Percentiles rank a stretch among this genome's conserved stretches.
phyloP scores from a whole-genome alignment of 2,797 vertebrate species.

The Zalophus californianus region DNA sequence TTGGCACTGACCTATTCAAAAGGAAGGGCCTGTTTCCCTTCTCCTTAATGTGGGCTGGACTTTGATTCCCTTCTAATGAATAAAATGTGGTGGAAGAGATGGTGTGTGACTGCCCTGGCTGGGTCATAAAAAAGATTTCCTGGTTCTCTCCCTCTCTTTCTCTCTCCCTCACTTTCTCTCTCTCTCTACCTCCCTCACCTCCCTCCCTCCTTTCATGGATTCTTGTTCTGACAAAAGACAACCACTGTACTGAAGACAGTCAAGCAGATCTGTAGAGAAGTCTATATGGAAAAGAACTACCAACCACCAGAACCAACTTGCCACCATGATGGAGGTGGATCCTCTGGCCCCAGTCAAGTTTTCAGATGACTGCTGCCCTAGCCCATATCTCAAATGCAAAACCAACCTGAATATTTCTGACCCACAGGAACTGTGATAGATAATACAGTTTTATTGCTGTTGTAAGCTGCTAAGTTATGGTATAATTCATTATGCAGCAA shows the following conservation, averaged over 20 bases:
- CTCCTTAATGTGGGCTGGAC: neutral
- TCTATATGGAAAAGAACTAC: neutral
- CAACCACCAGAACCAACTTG: neutral
- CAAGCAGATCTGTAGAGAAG: neutral
- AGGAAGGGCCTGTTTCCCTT: neutral
- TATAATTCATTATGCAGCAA: neutral
- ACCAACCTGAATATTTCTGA: neutral
- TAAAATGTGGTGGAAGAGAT: neutral
- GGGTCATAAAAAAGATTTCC: neutral
- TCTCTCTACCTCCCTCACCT: too few species aligned
- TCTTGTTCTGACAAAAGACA: neutral
- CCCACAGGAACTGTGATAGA: neutral
- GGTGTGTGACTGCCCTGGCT: neutral
- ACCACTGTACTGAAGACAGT: neutral
- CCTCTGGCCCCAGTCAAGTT: neutral
- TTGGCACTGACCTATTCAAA: neutral
- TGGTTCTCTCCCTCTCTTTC: neutral
- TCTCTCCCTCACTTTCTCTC: neutral
- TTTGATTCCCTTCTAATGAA: conserved; percentile 30
- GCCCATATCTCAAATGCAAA: neutral
- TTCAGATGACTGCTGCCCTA: neutral
- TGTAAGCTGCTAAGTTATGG: neutral
- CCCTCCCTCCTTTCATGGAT: neutral
- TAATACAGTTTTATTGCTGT: neutral
- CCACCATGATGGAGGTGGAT: neutral